Percentiles rank a stretch among this genome's conserved stretches.
phyloP scores from a whole-genome alignment of 2,797 vertebrate species.

The Linurgus olivaceus region DNA sequence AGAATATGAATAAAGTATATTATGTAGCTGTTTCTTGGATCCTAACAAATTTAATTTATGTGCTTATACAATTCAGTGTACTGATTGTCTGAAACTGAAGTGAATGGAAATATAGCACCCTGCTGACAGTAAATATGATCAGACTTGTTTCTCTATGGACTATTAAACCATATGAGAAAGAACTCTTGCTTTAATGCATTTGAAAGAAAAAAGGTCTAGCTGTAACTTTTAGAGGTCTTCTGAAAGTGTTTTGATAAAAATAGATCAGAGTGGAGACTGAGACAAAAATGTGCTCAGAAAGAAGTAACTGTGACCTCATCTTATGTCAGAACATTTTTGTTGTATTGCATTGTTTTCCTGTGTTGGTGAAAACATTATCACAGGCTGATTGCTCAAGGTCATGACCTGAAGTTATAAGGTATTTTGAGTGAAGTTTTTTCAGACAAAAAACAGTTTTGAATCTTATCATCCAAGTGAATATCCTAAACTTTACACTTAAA shows the following conservation, averaged over 20 bases:
- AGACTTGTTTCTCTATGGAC: neutral
- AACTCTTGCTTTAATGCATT: neutral
- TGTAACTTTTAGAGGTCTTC: neutral
- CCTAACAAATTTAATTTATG: neutral
- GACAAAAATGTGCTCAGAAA: neutral
- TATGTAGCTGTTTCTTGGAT: neutral
- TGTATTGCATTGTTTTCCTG: neutral
- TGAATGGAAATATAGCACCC: neutral
- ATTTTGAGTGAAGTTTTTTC: neutral
- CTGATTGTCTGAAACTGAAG: neutral
- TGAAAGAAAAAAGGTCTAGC: neutral
- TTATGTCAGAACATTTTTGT: neutral
- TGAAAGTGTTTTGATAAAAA: conserved; percentile 23
- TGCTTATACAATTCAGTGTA: neutral
- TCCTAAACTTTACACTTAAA: neutral
- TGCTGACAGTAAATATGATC: neutral
- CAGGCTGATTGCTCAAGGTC: neutral
- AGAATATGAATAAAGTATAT: neutral
- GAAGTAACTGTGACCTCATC: neutral
- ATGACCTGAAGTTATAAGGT: neutral
- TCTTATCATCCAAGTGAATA: neutral
- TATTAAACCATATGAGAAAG: neutral
- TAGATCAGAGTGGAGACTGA: neutral
- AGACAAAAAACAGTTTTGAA: neutral
- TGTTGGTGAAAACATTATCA: neutral